Evolutionary conservation across 1,140 invertebrate genomes (phyloP), one percentile per base, ranked within the genome.

Genomic region (Drosophila tani): DNA sequence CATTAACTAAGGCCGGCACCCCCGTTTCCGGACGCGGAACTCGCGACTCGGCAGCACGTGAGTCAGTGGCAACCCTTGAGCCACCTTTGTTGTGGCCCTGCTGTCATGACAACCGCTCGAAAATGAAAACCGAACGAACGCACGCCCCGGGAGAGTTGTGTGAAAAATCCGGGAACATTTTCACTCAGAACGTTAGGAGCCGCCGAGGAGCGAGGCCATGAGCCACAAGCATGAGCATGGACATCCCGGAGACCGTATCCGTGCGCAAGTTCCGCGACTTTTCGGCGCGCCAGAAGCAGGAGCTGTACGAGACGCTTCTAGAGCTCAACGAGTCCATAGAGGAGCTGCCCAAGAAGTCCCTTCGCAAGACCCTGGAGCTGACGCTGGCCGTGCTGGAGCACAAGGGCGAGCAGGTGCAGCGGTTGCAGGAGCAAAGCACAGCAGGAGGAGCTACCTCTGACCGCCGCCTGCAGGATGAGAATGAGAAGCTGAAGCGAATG

Each of bases 401-500:
- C 75, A 92, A 92, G 58, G 91, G 91, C 24, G 75, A 91, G 47
- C 70, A 92, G 66, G 88, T 81, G 24, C 47, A 64, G 15, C 58
- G 41, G 43, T 53, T 60, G 45, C 75, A 80, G 27, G 69, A 75
- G 9, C 24, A 67, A n/a, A 15, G 29, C 7, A 0, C 19, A 2
- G 46, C 50, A 40, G 66, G 57, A 21, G 59, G 49, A 21, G 67
- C 62, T 14, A 19, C 32, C 19, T 32, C 35, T 12, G 84, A 85
- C 15, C 78, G 82, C 3, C 75, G 91, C 1, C 32, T 86, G 24
- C 77, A 87, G 40, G 91, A 91, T 50, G 91, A 92, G 45, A 92
- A 92, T 49, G 91, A 92, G 15, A 92, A 92, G 51, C 75, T 92
- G 2, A 86, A 92, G 57, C 70, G 82, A 17, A 92, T 92, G 86